Evolutionary conservation across 1,140 invertebrate species (phyloP).

Genomic region (Lordiphosa collinella): DNA sequence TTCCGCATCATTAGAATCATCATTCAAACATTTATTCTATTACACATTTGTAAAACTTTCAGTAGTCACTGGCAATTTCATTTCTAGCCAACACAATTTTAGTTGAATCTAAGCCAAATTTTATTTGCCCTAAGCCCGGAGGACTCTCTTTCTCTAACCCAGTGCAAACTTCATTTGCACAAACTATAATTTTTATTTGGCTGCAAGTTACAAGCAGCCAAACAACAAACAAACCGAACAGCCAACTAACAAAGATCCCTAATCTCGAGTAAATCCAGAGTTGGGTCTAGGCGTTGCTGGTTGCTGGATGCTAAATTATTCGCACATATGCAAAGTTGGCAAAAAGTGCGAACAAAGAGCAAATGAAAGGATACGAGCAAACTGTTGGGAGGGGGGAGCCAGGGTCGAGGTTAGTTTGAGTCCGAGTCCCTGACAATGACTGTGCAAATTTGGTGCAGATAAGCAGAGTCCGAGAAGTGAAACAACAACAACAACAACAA

Average conservation of each 20-base stretch:
- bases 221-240: slow-evolving; percentile 34
- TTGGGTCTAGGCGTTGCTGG: slow-evolving; percentile 30
- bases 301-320: slow-evolving; percentile 58
- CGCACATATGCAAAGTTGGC: slow-evolving; percentile 75
- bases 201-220: slow-evolving; percentile 22
- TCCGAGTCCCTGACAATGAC: slow-evolving; percentile 58
- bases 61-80: not conserved
- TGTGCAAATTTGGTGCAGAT: slow-evolving; percentile 74
- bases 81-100: slow-evolving; percentile 13
- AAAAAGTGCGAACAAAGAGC: slow-evolving; percentile 55
- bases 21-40: slow-evolving; percentile 30
- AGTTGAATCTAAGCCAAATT: slow-evolving; percentile 12
- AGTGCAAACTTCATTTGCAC: slow-evolving; percentile 12
- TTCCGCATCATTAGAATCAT: slow-evolving; percentile 18
- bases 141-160: slow-evolving; percentile 9
- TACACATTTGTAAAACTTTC: slow-evolving; percentile 17
- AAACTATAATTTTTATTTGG: slow-evolving; percentile 70
- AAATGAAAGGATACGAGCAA: slow-evolving; percentile 38
- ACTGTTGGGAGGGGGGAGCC: not conserved
- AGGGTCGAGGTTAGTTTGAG: slow-evolving; percentile 11
- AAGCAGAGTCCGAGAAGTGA: slow-evolving; percentile 65
- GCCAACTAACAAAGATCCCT: slow-evolving; percentile 68
- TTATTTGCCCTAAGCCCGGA: slow-evolving; percentile 26
- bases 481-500: slow-evolving; percentile 19
- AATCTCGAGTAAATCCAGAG: slow-evolving; percentile 73